Evolutionary conservation across 2,888 invertebrate genomes (phyloP).

Genomic region (Monoplex corrugatus): DNA sequence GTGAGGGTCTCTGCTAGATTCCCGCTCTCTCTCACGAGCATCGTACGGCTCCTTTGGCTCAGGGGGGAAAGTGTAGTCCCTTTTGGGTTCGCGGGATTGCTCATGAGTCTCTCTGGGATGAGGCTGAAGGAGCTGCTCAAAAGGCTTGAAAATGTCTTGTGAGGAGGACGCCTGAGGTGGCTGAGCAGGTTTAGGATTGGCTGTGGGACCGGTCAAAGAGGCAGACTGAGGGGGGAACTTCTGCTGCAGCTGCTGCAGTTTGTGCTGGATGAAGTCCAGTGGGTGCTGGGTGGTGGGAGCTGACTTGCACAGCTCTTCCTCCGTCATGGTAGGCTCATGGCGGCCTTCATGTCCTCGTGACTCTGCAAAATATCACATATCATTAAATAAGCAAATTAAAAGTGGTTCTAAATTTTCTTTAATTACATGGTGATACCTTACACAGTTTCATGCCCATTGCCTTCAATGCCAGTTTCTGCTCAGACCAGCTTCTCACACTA

Average conservation of each 20-base stretch:
- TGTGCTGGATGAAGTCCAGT: conserved; percentile 71
- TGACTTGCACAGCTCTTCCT: conserved; percentile 53
- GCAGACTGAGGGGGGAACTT: conserved; percentile 52
- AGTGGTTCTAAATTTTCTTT: too few species aligned
- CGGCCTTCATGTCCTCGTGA: conserved; percentile 15
- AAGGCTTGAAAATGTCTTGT: conserved; percentile 50
- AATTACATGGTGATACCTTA: too few species aligned
- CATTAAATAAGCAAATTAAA: too few species aligned
- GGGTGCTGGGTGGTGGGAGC: conserved; percentile 69
- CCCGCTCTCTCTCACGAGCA: conserved; percentile 55
- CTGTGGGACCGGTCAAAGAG: conserved; percentile 47
- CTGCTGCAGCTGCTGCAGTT: conserved; percentile 59
- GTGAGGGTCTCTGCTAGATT: conserved; percentile 16
- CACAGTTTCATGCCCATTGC: too few species aligned
- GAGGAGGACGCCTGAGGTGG: conserved; percentile 49
- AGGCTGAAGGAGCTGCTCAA: conserved; percentile 49
- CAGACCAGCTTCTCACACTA: too few species aligned
- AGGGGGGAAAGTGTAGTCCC: conserved; percentile 60
- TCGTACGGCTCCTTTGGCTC: conserved; percentile 64
- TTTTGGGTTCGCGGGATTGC: conserved; percentile 42
- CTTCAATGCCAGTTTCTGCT: too few species aligned
- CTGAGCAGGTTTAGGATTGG: conserved; percentile 48
- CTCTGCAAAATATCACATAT: conserved; percentile 39
- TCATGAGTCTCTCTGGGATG: conserved; percentile 21
- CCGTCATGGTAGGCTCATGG: conserved; percentile 44